Evolutionary conservation across 1,140 invertebrate species (phyloP), one percentile per base, ranked within the genome.

Genomic region (Helicoverpa armigera): DNA sequence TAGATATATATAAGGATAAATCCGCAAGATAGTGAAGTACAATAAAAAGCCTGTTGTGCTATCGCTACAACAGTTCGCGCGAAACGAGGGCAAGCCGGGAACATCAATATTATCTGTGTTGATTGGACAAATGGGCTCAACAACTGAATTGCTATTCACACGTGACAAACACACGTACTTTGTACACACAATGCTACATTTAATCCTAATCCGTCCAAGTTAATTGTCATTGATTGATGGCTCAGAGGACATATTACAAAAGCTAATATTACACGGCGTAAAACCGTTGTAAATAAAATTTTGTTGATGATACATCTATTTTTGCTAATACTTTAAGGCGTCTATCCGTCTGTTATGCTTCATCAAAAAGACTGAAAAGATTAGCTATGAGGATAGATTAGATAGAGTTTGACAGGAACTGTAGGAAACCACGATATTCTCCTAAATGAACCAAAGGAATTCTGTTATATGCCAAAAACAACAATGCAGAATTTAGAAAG

Each of bases 91-190:
- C 90, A 83, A 82, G 82, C 76, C 87, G 86, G 90, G 87, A 88
- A 88, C 88, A 90, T 90, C 84, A 92, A 90, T 83, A 89, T 89
- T 88, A 90, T 92, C 87, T 88, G 77, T 80, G 89, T 91, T 92
- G 90, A 92, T 92, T 92, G 90, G 83, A 90, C 88, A 87, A 92
- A 94, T 91, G 86, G 90, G 86, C 82, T 83, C 89, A 90, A 84
- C 80, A 70, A 73, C 50, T 56, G 70, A 63, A 76, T 78, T 73
- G 69, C 82, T 77, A 58, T 83, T 77, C 70, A 84, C 83, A 86
- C 85, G 85, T 86, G 81, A 83, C 79, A 82, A 1, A 50, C 23
- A 75, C 72, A 76, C 65, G 60, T 72, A 77, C 54, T 60, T 69
- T 50, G 51, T 58, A 56, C 53, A 53, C 14, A 35, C 51, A 16